Percentiles rank a stretch among this genome's conserved stretches.
Evolutionary conservation across 2,888 invertebrate genomes (phyloP).

Genomic region (Cataglyphis rosenhaueri): DNA sequence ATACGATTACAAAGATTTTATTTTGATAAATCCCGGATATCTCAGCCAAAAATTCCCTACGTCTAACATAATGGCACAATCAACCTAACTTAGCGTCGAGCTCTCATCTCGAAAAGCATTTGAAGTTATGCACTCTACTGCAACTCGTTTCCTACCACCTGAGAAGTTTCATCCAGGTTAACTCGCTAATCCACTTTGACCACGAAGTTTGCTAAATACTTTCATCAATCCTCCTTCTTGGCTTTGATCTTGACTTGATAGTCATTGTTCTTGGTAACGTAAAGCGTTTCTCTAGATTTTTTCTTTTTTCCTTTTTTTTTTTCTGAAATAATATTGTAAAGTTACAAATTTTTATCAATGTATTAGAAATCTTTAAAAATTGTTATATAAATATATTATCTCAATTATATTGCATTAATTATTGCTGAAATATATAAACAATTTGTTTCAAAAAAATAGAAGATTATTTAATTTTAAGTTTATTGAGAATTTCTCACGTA

Average conservation of each 20-base stretch:
- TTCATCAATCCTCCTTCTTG: constrained; percentile 56
- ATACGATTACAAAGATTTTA: constrained; percentile 35
- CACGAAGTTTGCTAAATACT: constrained; percentile 66
- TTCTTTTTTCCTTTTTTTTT: not conserved
- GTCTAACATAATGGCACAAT: constrained; percentile 43
- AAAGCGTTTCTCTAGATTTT: constrained; percentile 15
- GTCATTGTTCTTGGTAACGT: constrained; percentile 52
- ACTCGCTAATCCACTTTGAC: constrained; percentile 70
- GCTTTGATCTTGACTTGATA: constrained; percentile 58
- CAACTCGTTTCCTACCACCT: constrained; percentile 45
- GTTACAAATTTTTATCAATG: not conserved
- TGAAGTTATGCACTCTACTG: constrained; percentile 57
- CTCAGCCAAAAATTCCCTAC: constrained; percentile 6
- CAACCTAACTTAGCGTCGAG: constrained; percentile 25
- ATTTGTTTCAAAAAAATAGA: constrained; percentile 21
- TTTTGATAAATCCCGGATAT: constrained; percentile 31
- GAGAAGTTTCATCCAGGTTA: constrained; percentile 60
- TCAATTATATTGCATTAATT: not conserved
- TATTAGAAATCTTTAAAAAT: not conserved
- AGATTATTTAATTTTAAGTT: constrained; percentile 46
- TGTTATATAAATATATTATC: not conserved
- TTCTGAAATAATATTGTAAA: not conserved
- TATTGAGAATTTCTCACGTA: constrained; percentile 26
- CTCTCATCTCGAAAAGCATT: constrained; percentile 61
- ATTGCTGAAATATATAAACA: not conserved